Conservation (phyloP, 2,113 vertebrate species). For the Hippocampus mohnikei region DNA sequence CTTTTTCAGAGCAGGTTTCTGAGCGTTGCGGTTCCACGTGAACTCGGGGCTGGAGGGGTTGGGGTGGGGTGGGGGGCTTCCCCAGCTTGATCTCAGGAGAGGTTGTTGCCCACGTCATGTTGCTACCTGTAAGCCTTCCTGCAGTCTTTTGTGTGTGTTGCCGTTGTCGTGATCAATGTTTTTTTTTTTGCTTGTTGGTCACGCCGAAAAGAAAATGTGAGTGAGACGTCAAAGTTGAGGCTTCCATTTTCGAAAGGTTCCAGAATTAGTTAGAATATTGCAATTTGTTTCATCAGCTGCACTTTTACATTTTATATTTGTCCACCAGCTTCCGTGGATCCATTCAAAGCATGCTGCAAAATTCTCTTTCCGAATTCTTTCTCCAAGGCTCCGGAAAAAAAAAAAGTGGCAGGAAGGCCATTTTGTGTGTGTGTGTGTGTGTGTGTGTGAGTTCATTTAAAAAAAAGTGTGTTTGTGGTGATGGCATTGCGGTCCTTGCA, state of each 20-base stretch:
- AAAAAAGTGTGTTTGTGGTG: no score
- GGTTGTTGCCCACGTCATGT: conserved; percentile 42
- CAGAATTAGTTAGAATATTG: not conserved
- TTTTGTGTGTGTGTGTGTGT: no score
- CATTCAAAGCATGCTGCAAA: not conserved
- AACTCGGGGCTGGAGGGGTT: not conserved
- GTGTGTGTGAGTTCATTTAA: no score
- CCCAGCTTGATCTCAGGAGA: conserved; percentile 18
- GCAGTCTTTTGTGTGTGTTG: conserved; percentile 34
- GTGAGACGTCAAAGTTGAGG: conserved; percentile 36
- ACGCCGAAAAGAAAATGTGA: conserved; percentile 70
- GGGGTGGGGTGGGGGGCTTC: not conserved
- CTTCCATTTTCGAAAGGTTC: not conserved
- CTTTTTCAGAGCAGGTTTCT: not conserved
- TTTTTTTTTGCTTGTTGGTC: conserved; percentile 46
- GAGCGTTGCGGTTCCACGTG: conserved; percentile 2
- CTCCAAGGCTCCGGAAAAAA: not conserved
- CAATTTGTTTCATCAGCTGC: no score
- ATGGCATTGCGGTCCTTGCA: no score
- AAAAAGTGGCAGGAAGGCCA: no score
- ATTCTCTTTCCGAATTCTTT: not conserved
- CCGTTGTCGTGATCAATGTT: conserved; percentile 66
- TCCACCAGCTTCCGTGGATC: no score
- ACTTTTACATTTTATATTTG: no score
- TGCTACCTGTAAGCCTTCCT: conserved; percentile 43